A percentile compares a stretch with the other conserved stretches of the same genome.
Evolutionary conservation across 37 sponge, comb jelly and placozoan genomes (phyloP).

Genomic region (Axinella damicornis): DNA sequence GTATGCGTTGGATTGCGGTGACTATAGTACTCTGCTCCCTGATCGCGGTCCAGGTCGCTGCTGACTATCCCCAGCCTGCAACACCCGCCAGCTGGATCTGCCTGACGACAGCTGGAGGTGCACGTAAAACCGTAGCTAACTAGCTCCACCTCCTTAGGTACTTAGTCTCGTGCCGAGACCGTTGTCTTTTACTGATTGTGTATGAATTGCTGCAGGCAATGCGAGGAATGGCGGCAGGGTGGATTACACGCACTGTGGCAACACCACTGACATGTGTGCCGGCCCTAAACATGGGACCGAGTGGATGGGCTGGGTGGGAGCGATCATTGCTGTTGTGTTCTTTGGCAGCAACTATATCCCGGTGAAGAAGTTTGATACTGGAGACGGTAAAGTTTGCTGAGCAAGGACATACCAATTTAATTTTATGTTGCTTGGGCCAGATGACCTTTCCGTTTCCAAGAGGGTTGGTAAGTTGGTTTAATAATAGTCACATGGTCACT

Average conservation of each 20-base stretch:
- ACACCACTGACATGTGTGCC: not conserved
- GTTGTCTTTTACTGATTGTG: not conserved
- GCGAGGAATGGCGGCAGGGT: slow-evolving; percentile 16
- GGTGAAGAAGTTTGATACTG: slow-evolving; percentile 90
- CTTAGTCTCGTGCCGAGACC: not conserved
- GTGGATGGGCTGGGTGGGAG: slow-evolving; percentile 60
- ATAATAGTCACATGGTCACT: no score
- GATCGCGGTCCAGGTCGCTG: no score
- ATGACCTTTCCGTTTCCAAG: no score
- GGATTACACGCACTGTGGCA: slow-evolving; percentile 14
- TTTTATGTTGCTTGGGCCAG: no score
- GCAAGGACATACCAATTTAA: no score
- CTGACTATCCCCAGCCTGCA: not conserved
- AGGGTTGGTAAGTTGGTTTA: no score
- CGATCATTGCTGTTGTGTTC: slow-evolving; percentile 62
- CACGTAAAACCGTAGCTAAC: no score
- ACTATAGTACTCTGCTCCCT: no score
- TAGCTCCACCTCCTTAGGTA: not conserved
- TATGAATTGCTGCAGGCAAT: not conserved
- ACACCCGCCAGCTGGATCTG: slow-evolving; percentile 36
- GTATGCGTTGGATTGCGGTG: no score
- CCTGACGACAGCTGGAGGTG: slow-evolving; percentile 22
- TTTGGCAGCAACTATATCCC: slow-evolving; percentile 92
- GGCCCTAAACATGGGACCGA: not conserved
- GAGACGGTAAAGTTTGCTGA: slow-evolving; percentile 71